A percentile compares a stretch with the other conserved stretches of the same genome.
These are phyloP conservation scores for Ceyx melanurus DNA, from an alignment of 2,113 vertebrate genomes.

Conservation along the genomic window DNA sequence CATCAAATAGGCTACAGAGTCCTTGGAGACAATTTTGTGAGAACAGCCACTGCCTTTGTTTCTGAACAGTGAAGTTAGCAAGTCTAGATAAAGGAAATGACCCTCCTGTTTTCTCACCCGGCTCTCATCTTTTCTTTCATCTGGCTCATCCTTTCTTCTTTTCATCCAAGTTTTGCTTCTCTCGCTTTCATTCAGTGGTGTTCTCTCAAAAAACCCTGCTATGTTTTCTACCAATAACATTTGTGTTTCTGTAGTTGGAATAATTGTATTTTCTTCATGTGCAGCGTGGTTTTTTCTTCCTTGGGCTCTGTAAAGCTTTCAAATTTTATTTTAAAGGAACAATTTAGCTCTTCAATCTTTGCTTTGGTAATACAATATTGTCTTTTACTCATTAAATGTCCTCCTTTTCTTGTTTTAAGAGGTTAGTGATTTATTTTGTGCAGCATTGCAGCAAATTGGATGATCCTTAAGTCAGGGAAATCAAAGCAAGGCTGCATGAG, in stretches of 20 bases:
- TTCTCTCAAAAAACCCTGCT: slow-evolving; percentile 10
- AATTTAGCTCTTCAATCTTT: slow-evolving; percentile 27
- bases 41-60: slow-evolving; percentile 41
- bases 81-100: slow-evolving; percentile 45
- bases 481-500: slow-evolving; percentile 2
- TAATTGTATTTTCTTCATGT: slow-evolving; percentile 38
- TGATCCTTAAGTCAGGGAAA: slow-evolving; percentile 31
- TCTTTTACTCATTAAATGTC: slow-evolving; percentile 46
- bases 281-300: not conserved
- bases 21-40: slow-evolving; percentile 42
- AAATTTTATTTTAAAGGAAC: slow-evolving; percentile 13
- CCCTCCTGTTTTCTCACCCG: slow-evolving; percentile 37
- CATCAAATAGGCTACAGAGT: slow-evolving; percentile 24
- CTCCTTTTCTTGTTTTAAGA: slow-evolving; percentile 5
- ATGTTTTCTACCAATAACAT: slow-evolving; percentile 26
- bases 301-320: not conserved
- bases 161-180: slow-evolving; percentile 44
- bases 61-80: slow-evolving; percentile 39
- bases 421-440: slow-evolving; percentile 53
- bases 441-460: slow-evolving; percentile 35
- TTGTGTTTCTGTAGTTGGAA: not conserved
- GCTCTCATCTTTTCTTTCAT: slow-evolving; percentile 61
- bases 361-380: slow-evolving; percentile 11
- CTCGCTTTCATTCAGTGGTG: slow-evolving; percentile 17
- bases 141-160: slow-evolving; percentile 37